Percentiles rank a stretch among this genome's conserved stretches.
These are phyloP conservation scores for Meteorus colon DNA, from an alignment of 2,888 invertebrate species.

Conservation along the genomic window DNA sequence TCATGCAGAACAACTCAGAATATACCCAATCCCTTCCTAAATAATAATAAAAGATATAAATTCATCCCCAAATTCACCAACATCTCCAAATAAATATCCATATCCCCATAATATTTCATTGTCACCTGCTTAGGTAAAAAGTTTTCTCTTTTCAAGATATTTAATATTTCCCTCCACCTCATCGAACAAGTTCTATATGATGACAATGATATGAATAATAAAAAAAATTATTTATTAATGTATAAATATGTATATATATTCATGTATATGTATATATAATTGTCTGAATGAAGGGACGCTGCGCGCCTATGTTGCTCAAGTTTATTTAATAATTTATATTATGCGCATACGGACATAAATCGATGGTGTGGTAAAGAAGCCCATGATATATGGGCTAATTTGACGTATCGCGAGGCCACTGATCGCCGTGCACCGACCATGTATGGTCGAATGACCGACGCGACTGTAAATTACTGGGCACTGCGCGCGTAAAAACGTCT, in stretches of 20 bases:
- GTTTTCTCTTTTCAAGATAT: neutral
- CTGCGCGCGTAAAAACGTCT: slow-evolving; percentile 66
- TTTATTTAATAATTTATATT: slow-evolving; percentile 73
- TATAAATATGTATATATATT: slow-evolving; percentile 40
- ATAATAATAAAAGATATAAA: no score
- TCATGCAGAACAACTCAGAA: no score
- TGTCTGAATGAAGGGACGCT: neutral
- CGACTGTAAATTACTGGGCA: slow-evolving; percentile 72
- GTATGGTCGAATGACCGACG: slow-evolving; percentile 71
- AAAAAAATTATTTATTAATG: slow-evolving; percentile 4
- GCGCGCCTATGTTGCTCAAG: slow-evolving; percentile 43
- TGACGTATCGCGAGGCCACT: slow-evolving; percentile 69
- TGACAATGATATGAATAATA: neutral
- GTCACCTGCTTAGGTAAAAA: neutral
- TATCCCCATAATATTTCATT: no score
- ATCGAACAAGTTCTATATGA: neutral
- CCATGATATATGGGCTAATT: slow-evolving; percentile 72
- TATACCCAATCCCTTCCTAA: no score
- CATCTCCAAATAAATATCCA: no score
- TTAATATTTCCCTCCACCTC: neutral
- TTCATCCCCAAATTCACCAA: no score
- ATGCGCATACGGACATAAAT: slow-evolving; percentile 70
- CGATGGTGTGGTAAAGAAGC: slow-evolving; percentile 67
- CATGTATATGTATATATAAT: slow-evolving; percentile 25
- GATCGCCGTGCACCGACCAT: slow-evolving; percentile 63